A percentile compares a stretch with the other conserved stretches of the same genome.
Evolutionary conservation across 2,888 invertebrate species (phyloP).

Genomic region (Leptinotarsa peninsularis): DNA sequence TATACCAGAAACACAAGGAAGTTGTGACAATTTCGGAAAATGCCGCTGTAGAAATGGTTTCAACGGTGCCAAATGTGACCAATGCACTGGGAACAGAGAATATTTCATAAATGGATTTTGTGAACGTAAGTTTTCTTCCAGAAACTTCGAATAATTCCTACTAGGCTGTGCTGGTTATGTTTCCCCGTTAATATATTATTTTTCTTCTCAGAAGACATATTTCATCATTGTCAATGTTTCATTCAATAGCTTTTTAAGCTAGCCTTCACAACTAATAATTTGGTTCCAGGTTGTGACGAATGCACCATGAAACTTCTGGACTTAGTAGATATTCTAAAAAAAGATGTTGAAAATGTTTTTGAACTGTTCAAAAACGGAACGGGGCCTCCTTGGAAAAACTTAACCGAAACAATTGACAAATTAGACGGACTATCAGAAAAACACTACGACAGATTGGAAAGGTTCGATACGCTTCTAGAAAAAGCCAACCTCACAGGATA

Average conservation of each 20-base stretch:
- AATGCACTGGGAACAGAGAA: conserved; percentile 80
- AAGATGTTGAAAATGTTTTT: conserved; percentile 68
- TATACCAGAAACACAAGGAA: conserved; percentile 65
- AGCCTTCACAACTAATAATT: not conserved
- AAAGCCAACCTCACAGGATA: conserved; percentile 63
- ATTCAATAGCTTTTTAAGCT: too few species aligned
- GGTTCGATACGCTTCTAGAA: conserved; percentile 58
- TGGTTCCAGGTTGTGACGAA: conserved; percentile 81
- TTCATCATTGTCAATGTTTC: too few species aligned
- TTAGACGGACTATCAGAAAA: conserved; percentile 51
- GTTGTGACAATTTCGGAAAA: conserved; percentile 81
- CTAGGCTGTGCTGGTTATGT: not conserved
- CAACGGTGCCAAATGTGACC: conserved; percentile 84
- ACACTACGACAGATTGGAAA: conserved; percentile 49
- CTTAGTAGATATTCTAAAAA: conserved; percentile 72
- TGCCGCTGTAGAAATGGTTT: conserved; percentile 86
- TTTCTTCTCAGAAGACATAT: too few species aligned
- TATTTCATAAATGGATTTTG: conserved; percentile 79
- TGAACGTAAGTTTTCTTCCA: conserved; percentile 70
- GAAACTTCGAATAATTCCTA: not conserved
- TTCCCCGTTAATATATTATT: too few species aligned
- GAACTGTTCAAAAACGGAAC: conserved; percentile 71
- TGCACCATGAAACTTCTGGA: conserved; percentile 84
- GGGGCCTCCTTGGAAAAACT: conserved; percentile 80
- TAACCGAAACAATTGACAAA: conserved; percentile 70